Evolutionary conservation across 2,113 vertebrate genomes (phyloP), one percentile per base, ranked within the genome.

Genomic region (Elachura formosa): DNA sequence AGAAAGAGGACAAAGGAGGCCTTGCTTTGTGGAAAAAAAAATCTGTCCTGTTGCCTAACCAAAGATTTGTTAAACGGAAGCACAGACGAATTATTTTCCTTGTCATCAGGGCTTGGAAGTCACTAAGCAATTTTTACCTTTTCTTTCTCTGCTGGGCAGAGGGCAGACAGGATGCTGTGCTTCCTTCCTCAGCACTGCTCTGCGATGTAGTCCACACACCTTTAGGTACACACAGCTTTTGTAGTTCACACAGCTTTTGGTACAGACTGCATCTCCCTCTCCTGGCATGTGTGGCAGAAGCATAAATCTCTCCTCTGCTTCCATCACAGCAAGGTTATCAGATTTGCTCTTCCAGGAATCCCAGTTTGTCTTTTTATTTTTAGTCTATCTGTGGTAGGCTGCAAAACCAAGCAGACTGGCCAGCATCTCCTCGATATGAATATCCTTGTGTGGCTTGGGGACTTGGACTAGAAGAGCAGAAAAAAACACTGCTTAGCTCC

Each of bases 161-260:
- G 20, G 33, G 22, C 40, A 84, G 56, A 28, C 18, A 59, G 21
- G 45, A 71, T 43, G 16, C 33, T 23, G 18, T 33, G 18, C 18
- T 69, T 40, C 15, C 40, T 54, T 67, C 38, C 9, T 12, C 2
- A 8, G 62, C 10, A 14, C 40, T 36, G 40, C 56, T 89, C 33
- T 0, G 0, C 28, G 46, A 8, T 23, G 8, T n/a, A 48, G 15
- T 46, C 76, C 36, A 12, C n/a, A n/a, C n/a, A n/a, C n/a, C n/a
- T n/a, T n/a, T n/a, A n/a, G n/a, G n/a, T n/a, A n/a, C n/a, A n/a
- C 21, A 7, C 18, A 56, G 31, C 25, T 64, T 74, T 78, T 38
- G 26, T 34, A 51, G 17, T 36, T 81, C 38, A 12, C 21, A 7
- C 18, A 56, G 31, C 25, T 64, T 74, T 78, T 38, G 26, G 23